These are phyloP conservation scores for Callospermophilus lateralis DNA, from an alignment of 2,113 vertebrate species.

Conservation along the genomic window DNA sequence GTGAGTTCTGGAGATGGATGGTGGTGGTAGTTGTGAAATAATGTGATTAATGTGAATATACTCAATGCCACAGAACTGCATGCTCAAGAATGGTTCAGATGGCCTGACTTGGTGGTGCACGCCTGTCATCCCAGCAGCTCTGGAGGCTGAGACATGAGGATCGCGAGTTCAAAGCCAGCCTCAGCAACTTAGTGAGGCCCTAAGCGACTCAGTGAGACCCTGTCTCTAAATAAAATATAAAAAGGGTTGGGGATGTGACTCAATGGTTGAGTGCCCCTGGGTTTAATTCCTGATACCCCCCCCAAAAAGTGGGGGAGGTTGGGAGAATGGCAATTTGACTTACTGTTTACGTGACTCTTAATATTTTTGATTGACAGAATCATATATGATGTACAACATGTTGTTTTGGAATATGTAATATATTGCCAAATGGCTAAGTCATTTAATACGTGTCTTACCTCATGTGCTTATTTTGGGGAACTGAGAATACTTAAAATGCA, in stretches of 20 bases:
- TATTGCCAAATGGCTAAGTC: not conserved
- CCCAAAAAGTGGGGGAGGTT: not conserved
- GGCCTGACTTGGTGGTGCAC: too few relatives aligned
- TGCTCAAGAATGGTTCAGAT: not conserved
- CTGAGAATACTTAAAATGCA: not conserved
- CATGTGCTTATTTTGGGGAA: not conserved
- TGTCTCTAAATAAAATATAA: too few relatives aligned
- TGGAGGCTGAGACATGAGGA: too few relatives aligned
- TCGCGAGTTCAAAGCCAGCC: too few relatives aligned
- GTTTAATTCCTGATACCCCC: not conserved
- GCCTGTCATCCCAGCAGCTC: too few relatives aligned
- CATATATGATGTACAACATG: too few relatives aligned
- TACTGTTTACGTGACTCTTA: not conserved
- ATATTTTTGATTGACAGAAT: not conserved
- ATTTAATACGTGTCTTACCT: not conserved
- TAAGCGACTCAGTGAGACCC: too few relatives aligned
- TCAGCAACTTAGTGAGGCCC: too few relatives aligned
- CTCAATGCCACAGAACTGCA: not conserved
- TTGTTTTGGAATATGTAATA: not conserved
- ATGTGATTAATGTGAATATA: rapidly evolving
- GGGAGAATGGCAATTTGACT: not conserved
- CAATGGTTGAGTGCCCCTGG: too few relatives aligned
- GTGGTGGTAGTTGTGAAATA: too few relatives aligned
- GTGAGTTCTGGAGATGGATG: not conserved
- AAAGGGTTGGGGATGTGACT: too few relatives aligned